Percentiles rank a stretch among this genome's conserved stretches.
phyloP scores from a whole-genome alignment of 2,113 vertebrate species.

The Trichomycterus rosablanca region DNA sequence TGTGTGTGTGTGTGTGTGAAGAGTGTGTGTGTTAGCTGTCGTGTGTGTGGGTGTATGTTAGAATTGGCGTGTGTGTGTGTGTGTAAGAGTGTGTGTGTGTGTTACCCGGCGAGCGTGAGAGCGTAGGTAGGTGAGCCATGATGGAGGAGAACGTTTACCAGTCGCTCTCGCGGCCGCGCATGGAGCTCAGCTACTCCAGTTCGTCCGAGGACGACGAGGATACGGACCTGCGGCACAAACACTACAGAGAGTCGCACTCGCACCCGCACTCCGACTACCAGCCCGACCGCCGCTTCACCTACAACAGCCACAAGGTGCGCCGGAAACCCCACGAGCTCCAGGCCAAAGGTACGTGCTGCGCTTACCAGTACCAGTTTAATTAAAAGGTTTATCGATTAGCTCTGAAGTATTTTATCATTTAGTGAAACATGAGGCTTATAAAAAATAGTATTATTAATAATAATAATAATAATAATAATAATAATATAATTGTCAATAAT shows the following conservation, averaged over 20 bases:
- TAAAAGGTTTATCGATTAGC: no score
- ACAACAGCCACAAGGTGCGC: constrained; percentile 77
- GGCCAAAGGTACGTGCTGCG: constrained; percentile 70
- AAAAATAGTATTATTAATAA: no score
- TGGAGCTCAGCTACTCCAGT: constrained; percentile 82
- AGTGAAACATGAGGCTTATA: no score
- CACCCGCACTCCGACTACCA: constrained; percentile 73
- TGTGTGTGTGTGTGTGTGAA: constrained; percentile 19
- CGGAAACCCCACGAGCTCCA: constrained; percentile 71
- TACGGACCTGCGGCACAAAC: constrained; percentile 74
- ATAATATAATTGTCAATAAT: no score
- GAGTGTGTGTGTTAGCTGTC: neutral
- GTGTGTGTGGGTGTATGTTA: constrained; percentile 49
- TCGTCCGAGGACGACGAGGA: constrained; percentile 86
- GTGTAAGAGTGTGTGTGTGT: constrained; percentile 30
- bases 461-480: no score
- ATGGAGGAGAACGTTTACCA: constrained; percentile 90
- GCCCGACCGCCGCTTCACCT: constrained; percentile 78
- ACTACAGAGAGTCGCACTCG: constrained; percentile 73
- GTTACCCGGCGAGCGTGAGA: constrained; percentile 17
- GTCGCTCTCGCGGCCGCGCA: constrained; percentile 79
- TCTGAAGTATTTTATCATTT: no score
- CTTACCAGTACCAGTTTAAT: no score
- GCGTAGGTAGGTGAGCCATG: constrained; percentile 47
- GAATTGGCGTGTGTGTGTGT: constrained; percentile 53